These are phyloP conservation scores for Caenorhabditis sp. DNA, from an alignment of 2,888 invertebrate species.

Conservation along the genomic window DNA sequence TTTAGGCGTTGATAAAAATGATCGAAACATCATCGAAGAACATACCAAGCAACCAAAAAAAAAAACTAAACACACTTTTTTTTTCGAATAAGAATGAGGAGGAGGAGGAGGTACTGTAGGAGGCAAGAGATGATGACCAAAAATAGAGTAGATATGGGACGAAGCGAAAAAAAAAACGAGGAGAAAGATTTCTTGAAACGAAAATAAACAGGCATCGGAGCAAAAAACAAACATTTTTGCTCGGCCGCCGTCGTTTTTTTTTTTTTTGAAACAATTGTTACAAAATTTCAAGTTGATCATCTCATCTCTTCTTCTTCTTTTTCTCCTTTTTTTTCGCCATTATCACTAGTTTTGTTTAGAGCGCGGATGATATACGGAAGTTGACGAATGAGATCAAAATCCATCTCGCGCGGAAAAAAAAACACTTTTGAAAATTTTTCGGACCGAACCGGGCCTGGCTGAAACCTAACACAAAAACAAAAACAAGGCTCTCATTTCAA, in stretches of 20 bases:
- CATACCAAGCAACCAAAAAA: not conserved
- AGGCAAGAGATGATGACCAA: not conserved
- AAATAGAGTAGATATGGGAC: not conserved
- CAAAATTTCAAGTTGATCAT: conserved; percentile 1
- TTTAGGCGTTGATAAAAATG: not conserved
- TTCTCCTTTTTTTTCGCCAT: not conserved
- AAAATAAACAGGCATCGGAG: not conserved
- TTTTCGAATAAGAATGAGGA: not conserved
- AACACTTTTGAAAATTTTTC: too few species aligned
- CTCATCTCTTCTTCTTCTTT: not conserved
- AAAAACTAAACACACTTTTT: not conserved
- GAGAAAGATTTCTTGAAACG: not conserved
- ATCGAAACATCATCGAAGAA: not conserved
- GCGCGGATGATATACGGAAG: not conserved
- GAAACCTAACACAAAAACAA: too few species aligned
- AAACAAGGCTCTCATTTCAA: not conserved
- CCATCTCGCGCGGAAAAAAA: too few species aligned
- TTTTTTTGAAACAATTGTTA: not conserved
- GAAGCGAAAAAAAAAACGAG: too few species aligned
- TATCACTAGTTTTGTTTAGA: not conserved
- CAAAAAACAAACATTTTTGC: conserved; percentile 1
- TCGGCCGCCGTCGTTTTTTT: not conserved
- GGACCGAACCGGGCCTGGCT: too few species aligned
- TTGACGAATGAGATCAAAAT: too few species aligned
- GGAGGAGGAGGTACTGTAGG: too few species aligned